Conservation (phyloP, 2,113 vertebrate species). For the Blennius ocellaris region DNA sequence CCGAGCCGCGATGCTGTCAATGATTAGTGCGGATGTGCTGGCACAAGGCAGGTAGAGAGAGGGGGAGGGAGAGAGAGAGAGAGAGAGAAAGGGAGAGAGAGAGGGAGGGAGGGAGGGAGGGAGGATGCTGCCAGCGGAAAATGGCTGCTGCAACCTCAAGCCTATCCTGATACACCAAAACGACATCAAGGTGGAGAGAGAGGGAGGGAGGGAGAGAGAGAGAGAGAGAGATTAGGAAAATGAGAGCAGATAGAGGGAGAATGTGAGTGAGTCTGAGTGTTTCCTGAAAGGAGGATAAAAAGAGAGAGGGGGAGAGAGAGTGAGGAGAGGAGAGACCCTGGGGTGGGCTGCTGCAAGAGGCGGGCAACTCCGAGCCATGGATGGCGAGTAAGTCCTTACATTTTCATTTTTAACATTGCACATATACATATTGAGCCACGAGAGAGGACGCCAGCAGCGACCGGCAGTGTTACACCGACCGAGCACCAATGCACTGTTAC, state of each 20-base stretch:
- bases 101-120: constrained; percentile 72
- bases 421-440: constrained; percentile 46
- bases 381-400: constrained; percentile 88
- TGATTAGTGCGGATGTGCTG: constrained; percentile 77
- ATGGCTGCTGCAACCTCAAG: constrained; percentile 88
- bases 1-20: constrained; percentile 65
- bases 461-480: constrained; percentile 57
- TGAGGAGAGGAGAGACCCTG: constrained; percentile 67
- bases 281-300: constrained; percentile 81
- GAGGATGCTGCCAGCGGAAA: constrained; percentile 87
- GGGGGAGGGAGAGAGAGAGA: constrained; percentile 36
- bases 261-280: constrained; percentile 74
- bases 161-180: constrained; percentile 84
- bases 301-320: constrained; percentile 47
- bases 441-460: constrained; percentile 48
- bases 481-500: constrained; percentile 62
- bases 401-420: constrained; percentile 77
- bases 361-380: constrained; percentile 86
- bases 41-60: constrained; percentile 81
- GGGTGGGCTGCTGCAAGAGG: constrained; percentile 83
- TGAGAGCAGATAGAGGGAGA: constrained; percentile 80
- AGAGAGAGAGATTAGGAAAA: constrained; percentile 74
- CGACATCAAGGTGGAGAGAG: constrained; percentile 83
- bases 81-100: constrained; percentile 42
- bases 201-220: constrained; percentile 63